These are phyloP conservation scores for Cantharis lateralis DNA, from an alignment of 2,888 invertebrate species.

Conservation along the genomic window DNA sequence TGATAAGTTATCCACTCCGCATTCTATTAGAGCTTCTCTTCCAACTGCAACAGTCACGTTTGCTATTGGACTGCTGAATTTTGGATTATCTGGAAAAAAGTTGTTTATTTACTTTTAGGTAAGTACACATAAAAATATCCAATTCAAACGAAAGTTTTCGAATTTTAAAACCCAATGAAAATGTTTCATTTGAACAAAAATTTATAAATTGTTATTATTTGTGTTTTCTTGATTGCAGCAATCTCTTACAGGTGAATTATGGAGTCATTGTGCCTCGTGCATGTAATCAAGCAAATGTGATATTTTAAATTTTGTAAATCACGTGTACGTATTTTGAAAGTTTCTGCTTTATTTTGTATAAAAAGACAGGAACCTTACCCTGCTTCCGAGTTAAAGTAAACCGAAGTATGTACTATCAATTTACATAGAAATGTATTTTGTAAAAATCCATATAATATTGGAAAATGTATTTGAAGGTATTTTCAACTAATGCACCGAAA, in stretches of 20 bases:
- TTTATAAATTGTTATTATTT: background rate
- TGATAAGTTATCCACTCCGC: constrained; percentile 80
- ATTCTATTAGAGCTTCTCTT: constrained; percentile 79
- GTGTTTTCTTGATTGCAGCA: background rate
- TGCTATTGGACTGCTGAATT: constrained; percentile 79
- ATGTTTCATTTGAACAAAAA: background rate
- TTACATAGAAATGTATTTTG: background rate
- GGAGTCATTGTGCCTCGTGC: background rate
- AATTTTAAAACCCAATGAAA: background rate
- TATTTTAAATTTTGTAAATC: background rate
- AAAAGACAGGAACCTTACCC: background rate
- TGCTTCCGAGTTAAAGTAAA: background rate
- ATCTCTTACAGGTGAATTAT: background rate
- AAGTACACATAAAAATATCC: background rate
- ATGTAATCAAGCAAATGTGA: background rate
- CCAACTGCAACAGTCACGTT: constrained; percentile 85
- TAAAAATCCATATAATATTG: background rate
- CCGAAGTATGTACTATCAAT: background rate
- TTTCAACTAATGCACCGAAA: background rate
- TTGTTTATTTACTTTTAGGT: background rate
- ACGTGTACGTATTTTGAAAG: background rate
- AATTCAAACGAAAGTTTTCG: background rate
- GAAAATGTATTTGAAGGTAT: background rate
- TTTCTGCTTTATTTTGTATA: background rate
- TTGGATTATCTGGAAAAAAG: constrained; percentile 69